Conservation (phyloP, 1,140 invertebrate genomes). For the Bilobella aurantiaca region DNA sequence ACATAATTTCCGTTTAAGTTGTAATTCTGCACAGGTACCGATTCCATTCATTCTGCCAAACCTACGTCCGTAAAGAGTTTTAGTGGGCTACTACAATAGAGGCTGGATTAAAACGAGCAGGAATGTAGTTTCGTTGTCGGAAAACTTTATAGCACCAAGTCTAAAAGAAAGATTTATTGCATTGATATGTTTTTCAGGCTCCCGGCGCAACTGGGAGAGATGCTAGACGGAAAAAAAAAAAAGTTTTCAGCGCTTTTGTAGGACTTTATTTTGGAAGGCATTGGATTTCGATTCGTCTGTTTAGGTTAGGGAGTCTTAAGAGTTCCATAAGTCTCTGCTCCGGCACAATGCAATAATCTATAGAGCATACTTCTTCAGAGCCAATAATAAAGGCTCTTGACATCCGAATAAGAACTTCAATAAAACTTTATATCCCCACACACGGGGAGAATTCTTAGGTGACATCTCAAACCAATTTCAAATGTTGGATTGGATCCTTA, state of each 20-base stretch:
- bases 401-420: neutral
- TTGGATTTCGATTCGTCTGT: neutral
- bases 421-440: neutral
- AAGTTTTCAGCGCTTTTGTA: neutral
- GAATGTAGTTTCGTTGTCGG: too few species aligned
- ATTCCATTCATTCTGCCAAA: too few species aligned
- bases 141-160: neutral
- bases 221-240: neutral
- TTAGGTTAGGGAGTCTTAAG: neutral
- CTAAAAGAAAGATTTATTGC: neutral
- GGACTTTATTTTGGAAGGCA: neutral
- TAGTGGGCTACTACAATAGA: too few species aligned
- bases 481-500: neutral
- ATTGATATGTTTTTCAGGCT: neutral
- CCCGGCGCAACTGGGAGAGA: neutral
- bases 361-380: neutral
- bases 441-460: neutral
- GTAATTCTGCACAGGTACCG: too few species aligned
- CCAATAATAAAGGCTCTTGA: neutral
- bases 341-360: neutral
- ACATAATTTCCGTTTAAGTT: too few species aligned
- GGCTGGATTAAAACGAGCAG: too few species aligned
- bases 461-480: neutral
- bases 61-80: too few species aligned
- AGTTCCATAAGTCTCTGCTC: too few species aligned